Evolutionary conservation across 2,888 invertebrate species (phyloP).

Genomic region (Sinohyriopsis cumingii): DNA sequence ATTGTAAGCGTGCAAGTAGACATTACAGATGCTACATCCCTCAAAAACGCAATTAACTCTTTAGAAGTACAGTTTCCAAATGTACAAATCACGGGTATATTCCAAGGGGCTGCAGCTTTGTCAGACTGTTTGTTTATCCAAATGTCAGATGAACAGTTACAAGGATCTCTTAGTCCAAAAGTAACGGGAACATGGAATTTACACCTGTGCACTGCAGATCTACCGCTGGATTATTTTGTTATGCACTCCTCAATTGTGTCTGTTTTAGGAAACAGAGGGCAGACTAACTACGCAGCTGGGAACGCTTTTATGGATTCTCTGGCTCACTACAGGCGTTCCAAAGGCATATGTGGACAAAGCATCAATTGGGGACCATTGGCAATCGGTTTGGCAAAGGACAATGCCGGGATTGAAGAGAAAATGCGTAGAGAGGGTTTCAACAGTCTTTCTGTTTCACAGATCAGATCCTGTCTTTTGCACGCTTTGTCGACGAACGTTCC

Average conservation of each 20-base stretch:
- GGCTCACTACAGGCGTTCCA: constrained; percentile 40
- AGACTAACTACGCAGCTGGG: constrained; percentile 55
- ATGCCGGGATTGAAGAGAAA: constrained; percentile 18
- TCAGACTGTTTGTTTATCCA: constrained; percentile 31
- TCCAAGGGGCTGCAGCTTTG: constrained; percentile 52
- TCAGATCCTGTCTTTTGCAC: constrained; percentile 28
- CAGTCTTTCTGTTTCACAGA: constrained; percentile 11
- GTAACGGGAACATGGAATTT: constrained; percentile 54
- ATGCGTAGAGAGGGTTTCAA: constrained; percentile 13
- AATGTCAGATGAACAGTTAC: constrained; percentile 33
- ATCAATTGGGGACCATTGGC: constrained; percentile 58
- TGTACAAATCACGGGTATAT: constrained; percentile 43
- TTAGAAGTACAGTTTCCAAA: constrained; percentile 17
- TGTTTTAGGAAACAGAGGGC: constrained; percentile 50
- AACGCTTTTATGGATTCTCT: constrained; percentile 56
- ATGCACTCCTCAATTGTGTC: constrained; percentile 54
- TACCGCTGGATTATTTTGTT: constrained; percentile 50
- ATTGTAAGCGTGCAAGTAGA: constrained; percentile 34
- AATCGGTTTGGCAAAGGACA: constrained; percentile 39
- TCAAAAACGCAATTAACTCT: constrained; percentile 24
- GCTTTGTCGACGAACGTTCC: constrained; percentile 27
- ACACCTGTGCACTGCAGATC: constrained; percentile 37
- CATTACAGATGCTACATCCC: constrained; percentile 31
- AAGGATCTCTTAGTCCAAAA: constrained; percentile 43
- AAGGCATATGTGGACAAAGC: constrained; percentile 39